These are phyloP conservation scores for Eolophus roseicapilla DNA, from an alignment of 2,113 vertebrate genomes.

Conservation along the genomic window DNA sequence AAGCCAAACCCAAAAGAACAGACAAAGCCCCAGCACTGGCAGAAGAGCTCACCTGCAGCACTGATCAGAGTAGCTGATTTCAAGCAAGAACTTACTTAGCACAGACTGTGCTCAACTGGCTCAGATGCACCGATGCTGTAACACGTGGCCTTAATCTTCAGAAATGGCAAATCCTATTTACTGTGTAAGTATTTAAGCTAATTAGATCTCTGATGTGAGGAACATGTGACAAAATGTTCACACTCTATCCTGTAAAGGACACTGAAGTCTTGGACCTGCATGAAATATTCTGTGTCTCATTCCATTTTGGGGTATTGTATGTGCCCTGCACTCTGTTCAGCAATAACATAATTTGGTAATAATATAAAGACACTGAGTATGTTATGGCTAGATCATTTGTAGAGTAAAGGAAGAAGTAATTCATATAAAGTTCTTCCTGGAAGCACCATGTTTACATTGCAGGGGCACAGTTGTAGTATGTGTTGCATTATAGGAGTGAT, in stretches of 20 bases:
- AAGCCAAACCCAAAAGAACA: not conserved
- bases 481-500: not conserved
- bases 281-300: not conserved
- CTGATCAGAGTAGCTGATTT: not conserved
- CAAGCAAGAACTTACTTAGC: not conserved
- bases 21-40: not conserved
- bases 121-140: slow-evolving; percentile 3
- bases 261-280: not conserved
- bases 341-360: not conserved
- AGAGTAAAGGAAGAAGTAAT: not conserved
- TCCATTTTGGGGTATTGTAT: not conserved
- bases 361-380: not conserved
- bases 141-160: slow-evolving; percentile 58
- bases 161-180: slow-evolving; percentile 83
- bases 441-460: not conserved
- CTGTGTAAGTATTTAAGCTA: slow-evolving; percentile 76
- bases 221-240: slow-evolving; percentile 65
- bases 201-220: slow-evolving; percentile 76
- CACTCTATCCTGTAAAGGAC: slow-evolving; percentile 35
- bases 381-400: not conserved
- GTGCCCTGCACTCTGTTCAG: not conserved
- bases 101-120: not conserved
- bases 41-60: not conserved
- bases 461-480: not conserved
- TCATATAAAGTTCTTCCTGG: not conserved